A percentile compares a stretch with the other conserved stretches of the same genome.
These are phyloP conservation scores for Pyrgilauda ruficollis DNA, from an alignment of 2,113 vertebrate genomes.

Conservation along the genomic window DNA sequence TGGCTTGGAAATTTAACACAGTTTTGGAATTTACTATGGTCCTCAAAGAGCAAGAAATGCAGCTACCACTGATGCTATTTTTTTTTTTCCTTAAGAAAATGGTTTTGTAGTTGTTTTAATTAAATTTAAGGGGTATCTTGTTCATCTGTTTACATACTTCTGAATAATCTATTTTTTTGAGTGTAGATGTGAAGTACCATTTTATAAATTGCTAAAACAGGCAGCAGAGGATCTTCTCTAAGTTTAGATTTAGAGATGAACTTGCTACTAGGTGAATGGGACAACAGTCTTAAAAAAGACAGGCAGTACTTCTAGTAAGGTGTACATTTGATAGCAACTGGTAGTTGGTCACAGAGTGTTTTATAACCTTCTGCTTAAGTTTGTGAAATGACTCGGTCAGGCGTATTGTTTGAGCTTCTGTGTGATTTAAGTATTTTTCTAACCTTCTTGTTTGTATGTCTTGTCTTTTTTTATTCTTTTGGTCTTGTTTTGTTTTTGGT, in stretches of 20 bases:
- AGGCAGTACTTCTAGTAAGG: background rate
- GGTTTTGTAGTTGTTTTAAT: background rate
- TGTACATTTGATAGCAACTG: background rate
- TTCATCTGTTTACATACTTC: background rate
- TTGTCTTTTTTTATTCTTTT: background rate
- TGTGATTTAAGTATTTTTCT: background rate
- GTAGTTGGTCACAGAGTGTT: background rate
- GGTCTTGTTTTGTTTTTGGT: background rate
- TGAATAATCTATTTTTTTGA: background rate
- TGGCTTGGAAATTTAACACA: background rate
- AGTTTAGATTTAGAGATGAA: background rate
- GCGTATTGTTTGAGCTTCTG: background rate
- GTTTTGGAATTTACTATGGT: background rate
- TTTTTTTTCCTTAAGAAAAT: background rate
- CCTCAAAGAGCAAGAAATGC: background rate
- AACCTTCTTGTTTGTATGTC: background rate
- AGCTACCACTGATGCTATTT: background rate
- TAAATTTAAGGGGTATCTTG: background rate
- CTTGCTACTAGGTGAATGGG: background rate
- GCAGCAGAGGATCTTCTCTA: background rate
- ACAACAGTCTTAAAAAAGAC: background rate
- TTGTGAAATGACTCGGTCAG: background rate
- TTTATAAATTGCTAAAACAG: background rate
- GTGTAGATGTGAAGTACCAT: background rate
- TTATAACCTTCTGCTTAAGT: background rate